A percentile compares a stretch with the other conserved stretches of the same genome.
Evolutionary conservation across 1,140 invertebrate species (phyloP).

Genomic region (Achroia grisella): DNA sequence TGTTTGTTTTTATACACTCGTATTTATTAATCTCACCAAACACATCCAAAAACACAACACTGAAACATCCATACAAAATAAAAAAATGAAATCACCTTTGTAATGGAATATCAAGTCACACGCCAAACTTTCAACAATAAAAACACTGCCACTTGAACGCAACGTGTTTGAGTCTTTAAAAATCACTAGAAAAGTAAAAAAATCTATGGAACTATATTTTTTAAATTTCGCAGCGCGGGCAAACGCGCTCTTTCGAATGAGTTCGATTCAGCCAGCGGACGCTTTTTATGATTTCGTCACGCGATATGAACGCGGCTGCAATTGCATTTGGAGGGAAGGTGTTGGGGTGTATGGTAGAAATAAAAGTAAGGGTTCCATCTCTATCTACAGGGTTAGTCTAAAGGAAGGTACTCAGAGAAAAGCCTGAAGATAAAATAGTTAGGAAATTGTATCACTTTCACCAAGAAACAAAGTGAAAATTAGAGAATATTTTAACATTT

Average conservation of each 20-base stretch:
- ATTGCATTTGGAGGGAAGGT: conserved; percentile 20
- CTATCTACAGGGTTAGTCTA: too few species aligned
- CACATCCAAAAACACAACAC: conserved; percentile 18
- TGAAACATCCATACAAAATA: conserved; percentile 19
- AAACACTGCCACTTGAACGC: conserved; percentile 63
- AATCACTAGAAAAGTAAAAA: conserved; percentile 20
- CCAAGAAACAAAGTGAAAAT: too few species aligned
- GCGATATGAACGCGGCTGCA: conserved; percentile 28
- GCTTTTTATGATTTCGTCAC: conserved; percentile 64
- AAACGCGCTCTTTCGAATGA: conserved; percentile 40
- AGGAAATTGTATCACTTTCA: too few species aligned
- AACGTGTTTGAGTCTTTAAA: conserved; percentile 48
- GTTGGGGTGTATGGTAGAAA: conserved; percentile 4
- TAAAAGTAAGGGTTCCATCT: neutral
- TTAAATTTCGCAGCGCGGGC: conserved; percentile 26
- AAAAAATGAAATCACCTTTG: conserved; percentile 49
- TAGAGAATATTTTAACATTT: too few species aligned
- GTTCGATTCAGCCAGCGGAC: conserved; percentile 13
- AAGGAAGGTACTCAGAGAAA: too few species aligned
- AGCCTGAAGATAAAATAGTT: too few species aligned
- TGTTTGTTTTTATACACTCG: neutral
- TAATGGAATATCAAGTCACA: conserved; percentile 61
- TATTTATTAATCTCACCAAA: conserved; percentile 14
- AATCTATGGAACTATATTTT: conserved; percentile 10
- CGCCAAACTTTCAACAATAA: conserved; percentile 59